Conservation (phyloP, 2,888 invertebrate genomes). For the Pandemis corylana region DNA sequence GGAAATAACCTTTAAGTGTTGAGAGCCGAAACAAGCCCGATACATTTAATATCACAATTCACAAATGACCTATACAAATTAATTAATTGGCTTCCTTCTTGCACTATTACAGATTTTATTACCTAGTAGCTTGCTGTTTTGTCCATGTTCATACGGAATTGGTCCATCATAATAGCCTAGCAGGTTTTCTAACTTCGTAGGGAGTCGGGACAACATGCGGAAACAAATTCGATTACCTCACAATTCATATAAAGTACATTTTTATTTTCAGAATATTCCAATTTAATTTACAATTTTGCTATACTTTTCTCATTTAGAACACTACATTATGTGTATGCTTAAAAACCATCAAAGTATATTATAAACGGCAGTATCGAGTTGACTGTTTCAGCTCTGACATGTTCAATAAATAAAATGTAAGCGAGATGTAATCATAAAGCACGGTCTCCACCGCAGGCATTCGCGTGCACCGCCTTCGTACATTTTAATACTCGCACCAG, state of each 20-base stretch:
- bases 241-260: constrained; percentile 28
- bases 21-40: constrained; percentile 40
- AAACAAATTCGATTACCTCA: constrained; percentile 4
- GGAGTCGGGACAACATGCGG: constrained; percentile 1
- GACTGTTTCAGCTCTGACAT: constrained; percentile 32
- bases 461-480: background rate
- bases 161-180: constrained; percentile 24
- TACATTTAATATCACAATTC: constrained; percentile 34
- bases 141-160: constrained; percentile 21
- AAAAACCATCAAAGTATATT: constrained; percentile 9
- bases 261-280: constrained; percentile 25
- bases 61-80: constrained; percentile 29
- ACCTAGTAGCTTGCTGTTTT: constrained; percentile 16
- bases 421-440: constrained; percentile 18
- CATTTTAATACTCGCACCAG: background rate
- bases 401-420: constrained; percentile 19
- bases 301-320: constrained; percentile 18
- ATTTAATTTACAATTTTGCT: constrained; percentile 32
- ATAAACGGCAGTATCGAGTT: constrained; percentile 26
- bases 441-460: constrained; percentile 2
- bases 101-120: background rate
- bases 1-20: constrained; percentile 15
- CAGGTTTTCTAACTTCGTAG: background rate
- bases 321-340: constrained; percentile 16
- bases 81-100: constrained; percentile 11